Base-by-base conservation (phyloP, 2,888 invertebrate genomes). In the Shargacucullia verbasci region DNA sequence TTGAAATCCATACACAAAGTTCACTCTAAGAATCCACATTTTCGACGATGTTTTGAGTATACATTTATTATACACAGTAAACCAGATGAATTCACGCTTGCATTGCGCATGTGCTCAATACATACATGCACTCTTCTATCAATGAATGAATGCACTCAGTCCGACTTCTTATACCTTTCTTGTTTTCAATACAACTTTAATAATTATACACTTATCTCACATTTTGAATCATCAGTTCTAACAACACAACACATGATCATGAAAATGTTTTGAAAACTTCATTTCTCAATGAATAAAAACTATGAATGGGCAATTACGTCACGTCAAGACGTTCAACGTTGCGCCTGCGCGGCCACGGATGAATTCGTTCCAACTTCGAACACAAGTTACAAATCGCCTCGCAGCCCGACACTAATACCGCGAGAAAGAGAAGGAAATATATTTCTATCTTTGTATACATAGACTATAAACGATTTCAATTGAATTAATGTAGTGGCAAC, bases 291-390 rank as follows among this genome's bases (percentile, higher is more conserved):
- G 92, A 92, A 91, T 87, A 91, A 91, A 92, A 94, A 91, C 87
- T 88, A 94, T 94, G 94, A 94, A 94, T 94, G 94, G 88, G 86
- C 86, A 90, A 92, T 92, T 92, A 94, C 94, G 93, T 94, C 93
- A 93, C 91, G 87, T 88, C 87, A 87, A 87, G 84, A 87, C 85
- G 59, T 65, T 75, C 75, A 64, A 74, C 73, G 85, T 86, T 86
- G 92, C 91, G 91, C 90, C 85, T 91, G 91, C 90, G 90, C 91
- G 89, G 79, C 80, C 80, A 82, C 83, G 82, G 73, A 59, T 62
- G 57, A 67, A 62, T 49, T 48, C 60, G 44, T 53, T 59, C 61
- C 63, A 57, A 73, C 73, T 67, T 63, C 57, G 52, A 67, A 57
- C 54, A 29, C 29, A 29, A 29, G 7, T 20, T 4, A 20, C 20